phyloP scores from a whole-genome alignment of 2,888 invertebrate species.

The Vandiemenella viatica region DNA sequence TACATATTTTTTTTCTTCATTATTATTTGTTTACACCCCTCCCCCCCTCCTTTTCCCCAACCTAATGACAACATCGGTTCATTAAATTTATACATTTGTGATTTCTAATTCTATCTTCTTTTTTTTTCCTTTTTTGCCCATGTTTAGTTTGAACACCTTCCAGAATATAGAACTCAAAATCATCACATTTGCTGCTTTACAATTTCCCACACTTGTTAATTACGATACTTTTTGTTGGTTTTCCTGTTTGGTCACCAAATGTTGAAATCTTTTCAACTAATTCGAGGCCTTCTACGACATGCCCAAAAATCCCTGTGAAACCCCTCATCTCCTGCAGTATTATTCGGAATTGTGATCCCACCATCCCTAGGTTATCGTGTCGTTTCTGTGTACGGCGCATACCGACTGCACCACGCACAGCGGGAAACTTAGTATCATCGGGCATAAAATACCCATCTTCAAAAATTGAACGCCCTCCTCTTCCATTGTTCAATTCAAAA shows the following conservation, averaged over 20 bases:
- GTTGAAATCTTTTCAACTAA: constrained; percentile 63
- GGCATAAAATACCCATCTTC: constrained; percentile 66
- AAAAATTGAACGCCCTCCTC: constrained; percentile 61
- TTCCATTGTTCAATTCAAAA: constrained; percentile 65
- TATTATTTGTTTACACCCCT: no score
- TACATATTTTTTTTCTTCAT: neutral
- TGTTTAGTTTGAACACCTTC: no score
- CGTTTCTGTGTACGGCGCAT: constrained; percentile 68
- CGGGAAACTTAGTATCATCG: constrained; percentile 61
- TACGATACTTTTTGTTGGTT: constrained; percentile 56
- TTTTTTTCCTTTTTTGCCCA: no score
- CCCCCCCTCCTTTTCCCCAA: no score
- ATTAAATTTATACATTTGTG: no score
- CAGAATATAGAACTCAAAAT: no score
- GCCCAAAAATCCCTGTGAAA: constrained; percentile 68
- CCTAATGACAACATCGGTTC: no score
- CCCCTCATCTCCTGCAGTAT: constrained; percentile 69
- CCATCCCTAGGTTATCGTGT: constrained; percentile 63
- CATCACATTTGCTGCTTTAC: no score
- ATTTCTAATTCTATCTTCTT: no score
- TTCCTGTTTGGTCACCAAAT: constrained; percentile 60
- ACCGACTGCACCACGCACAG: constrained; percentile 61
- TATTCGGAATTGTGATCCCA: constrained; percentile 72
- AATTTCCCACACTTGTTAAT: constrained; percentile 62
- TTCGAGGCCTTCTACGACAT: constrained; percentile 64